Evolutionary conservation across 2,888 invertebrate species (phyloP), one percentile per base, ranked within the genome.

Genomic region (Drosophila tripunctata): DNA sequence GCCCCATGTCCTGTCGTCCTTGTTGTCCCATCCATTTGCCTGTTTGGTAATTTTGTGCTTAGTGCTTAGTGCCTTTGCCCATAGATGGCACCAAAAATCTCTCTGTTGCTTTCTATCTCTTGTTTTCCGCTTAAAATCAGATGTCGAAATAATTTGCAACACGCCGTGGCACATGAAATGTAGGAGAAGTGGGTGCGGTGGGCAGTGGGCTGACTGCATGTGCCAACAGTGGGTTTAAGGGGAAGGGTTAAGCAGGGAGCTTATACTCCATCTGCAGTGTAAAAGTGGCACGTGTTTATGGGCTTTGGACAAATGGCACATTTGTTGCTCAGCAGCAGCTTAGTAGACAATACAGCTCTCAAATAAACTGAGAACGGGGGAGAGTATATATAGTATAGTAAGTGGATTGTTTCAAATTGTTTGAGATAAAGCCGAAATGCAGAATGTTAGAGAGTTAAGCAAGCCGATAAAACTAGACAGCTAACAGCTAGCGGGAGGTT

Each of bases 81-180:
- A 60, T 40, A n/a, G 38, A 30, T 22, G 64, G 50, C 70, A 70
- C 47, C 66, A 51, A 76, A 75, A 78, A 83, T 75, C 78, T 70
- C 87, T 81, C 33, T 51, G 31, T 41, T 47, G 45, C 56, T 56
- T 57, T 66, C 78, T 69, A 88, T 88, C 90, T 89, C 89, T 89
- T 89, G 89, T 89, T 89, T 90, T 90, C 90, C 90, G 86, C 89
- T 90, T 89, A 90, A 90, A 90, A 89, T 90, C 89, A 90, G 87
- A 89, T 89, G 90, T 90, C 90, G 89, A 90, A 89, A 89, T 89
- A 85, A 87, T 89, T 89, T 85, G 87, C 85, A 78, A 82, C 78
- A 78, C 87, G 84, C 72, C 78, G 83, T 74, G 82, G 67, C 72
- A 78, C 82, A 81, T 76, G 76, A 57, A 56, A 52, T n/a, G n/a